A percentile compares a stretch with the other conserved stretches of the same genome.
These are phyloP conservation scores for Styela clava DNA, from an alignment of 23 tunicate genomes.

Conservation along the genomic window DNA sequence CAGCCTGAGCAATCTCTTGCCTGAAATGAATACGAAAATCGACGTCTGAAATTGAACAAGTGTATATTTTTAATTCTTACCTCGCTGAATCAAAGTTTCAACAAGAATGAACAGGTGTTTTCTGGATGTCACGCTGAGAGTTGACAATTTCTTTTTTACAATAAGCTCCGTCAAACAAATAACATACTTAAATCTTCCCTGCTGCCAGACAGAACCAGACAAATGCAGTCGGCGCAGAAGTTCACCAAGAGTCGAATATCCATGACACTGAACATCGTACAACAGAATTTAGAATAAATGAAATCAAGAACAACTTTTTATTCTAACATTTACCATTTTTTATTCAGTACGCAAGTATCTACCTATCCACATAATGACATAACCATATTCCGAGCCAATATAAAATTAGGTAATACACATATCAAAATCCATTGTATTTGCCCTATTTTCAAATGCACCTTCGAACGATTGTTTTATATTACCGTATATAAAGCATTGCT, in stretches of 20 bases:
- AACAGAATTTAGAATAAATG: no score
- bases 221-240: conserved; percentile 66
- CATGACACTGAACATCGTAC: conserved; percentile 48
- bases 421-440: no score
- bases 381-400: no score
- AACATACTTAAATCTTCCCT: conserved; percentile 70
- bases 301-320: no score
- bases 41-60: no score
- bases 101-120: conserved; percentile 51
- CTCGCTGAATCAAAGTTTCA: conserved; percentile 53
- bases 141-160: conserved; percentile 36
- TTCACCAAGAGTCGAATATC: conserved; percentile 88
- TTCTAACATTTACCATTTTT: not conserved
- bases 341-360: not conserved
- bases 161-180: conserved; percentile 61
- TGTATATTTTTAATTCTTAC: no score
- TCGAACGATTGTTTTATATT: not conserved
- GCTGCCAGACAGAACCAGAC: conserved; percentile 43
- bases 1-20: no score
- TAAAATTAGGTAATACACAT: no score
- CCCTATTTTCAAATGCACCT: not conserved
- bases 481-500: no score
- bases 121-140: conserved; percentile 66
- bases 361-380: not conserved
- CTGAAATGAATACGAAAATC: no score